Percentiles rank a stretch among this genome's conserved stretches.
These are phyloP conservation scores for Drosophila albomicans DNA, from an alignment of 1,140 invertebrate species.

Conservation along the genomic window DNA sequence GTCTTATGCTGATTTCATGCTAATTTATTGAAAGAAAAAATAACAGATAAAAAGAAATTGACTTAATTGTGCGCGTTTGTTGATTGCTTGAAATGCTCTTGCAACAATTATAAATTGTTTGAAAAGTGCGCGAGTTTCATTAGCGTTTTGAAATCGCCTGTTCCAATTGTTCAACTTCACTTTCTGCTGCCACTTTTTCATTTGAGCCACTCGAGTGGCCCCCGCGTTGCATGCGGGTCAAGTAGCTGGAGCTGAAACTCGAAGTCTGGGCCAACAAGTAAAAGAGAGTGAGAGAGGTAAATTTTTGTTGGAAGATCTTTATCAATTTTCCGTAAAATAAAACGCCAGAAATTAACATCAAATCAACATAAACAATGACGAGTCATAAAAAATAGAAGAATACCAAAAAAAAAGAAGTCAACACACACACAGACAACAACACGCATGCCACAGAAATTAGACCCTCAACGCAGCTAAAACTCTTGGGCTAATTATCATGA, in stretches of 20 bases:
- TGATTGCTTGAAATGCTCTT: conserved; percentile 72
- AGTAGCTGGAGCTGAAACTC: conserved; percentile 52
- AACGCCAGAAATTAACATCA: conserved; percentile 72
- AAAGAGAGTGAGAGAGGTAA: not conserved
- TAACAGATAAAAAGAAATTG: conserved; percentile 44
- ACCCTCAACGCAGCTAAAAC: conserved; percentile 36
- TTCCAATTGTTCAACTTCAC: conserved; percentile 58
- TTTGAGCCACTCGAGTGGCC: conserved; percentile 34
- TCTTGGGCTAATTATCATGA: conserved; percentile 74
- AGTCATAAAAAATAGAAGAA: conserved; percentile 60
- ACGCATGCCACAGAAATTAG: conserved; percentile 64
- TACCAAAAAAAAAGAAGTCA: conserved; percentile 32
- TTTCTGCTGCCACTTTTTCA: conserved; percentile 10
- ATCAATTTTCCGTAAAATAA: conserved; percentile 76
- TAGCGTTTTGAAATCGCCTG: conserved; percentile 44
- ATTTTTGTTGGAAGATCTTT: conserved; percentile 67
- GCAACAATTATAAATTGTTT: conserved; percentile 70
- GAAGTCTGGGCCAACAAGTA: conserved; percentile 24
- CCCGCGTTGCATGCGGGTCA: conserved; percentile 57
- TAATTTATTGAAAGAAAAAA: conserved; percentile 51
- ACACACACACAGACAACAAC: conserved; percentile 24
- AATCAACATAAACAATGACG: conserved; percentile 78
- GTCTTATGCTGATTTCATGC: conserved; percentile 59
- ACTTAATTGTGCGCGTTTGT: conserved; percentile 62
- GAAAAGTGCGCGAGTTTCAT: conserved; percentile 33